phyloP scores from a whole-genome alignment of 2,888 invertebrate genomes.

The Coenonympha glycerion region DNA sequence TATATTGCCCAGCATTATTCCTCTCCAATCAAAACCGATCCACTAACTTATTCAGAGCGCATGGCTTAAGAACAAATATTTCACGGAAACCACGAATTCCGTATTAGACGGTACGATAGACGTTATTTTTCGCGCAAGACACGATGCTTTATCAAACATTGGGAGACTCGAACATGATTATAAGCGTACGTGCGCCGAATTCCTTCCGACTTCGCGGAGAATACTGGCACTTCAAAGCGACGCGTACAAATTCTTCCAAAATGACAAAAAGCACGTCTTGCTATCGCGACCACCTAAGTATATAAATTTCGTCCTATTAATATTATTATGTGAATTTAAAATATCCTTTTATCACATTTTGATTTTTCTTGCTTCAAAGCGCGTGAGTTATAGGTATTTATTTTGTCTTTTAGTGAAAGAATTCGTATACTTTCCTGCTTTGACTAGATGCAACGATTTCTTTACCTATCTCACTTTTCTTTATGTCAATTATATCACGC shows the following conservation, averaged over 20 bases:
- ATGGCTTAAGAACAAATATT: constrained; percentile 21
- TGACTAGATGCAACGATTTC: too few species aligned
- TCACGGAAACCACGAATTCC: constrained; percentile 27
- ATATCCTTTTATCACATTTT: constrained; percentile 11
- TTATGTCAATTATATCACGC: too few species aligned
- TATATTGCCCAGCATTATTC: background rate
- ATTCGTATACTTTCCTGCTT: too few species aligned
- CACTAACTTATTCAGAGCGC: constrained; percentile 7
- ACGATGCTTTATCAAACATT: constrained; percentile 70
- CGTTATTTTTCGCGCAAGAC: constrained; percentile 61
- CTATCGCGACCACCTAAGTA: constrained; percentile 55
- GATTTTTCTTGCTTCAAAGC: too few species aligned
- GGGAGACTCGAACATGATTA: constrained; percentile 71
- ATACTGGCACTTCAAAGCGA: constrained; percentile 66
- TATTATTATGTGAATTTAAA: constrained; percentile 14
- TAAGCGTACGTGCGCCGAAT: constrained; percentile 69
- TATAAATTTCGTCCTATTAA: constrained; percentile 15
- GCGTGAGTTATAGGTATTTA: too few species aligned
- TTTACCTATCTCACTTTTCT: background rate
- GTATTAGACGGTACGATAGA: constrained; percentile 33
- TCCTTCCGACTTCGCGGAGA: constrained; percentile 45
- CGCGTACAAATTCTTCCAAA: constrained; percentile 50
- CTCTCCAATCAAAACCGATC: background rate
- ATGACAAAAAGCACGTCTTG: constrained; percentile 62
- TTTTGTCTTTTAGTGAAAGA: too few species aligned